These are phyloP conservation scores for Cryptotermes secundus DNA, from an alignment of 1,140 invertebrate species.

Conservation along the genomic window DNA sequence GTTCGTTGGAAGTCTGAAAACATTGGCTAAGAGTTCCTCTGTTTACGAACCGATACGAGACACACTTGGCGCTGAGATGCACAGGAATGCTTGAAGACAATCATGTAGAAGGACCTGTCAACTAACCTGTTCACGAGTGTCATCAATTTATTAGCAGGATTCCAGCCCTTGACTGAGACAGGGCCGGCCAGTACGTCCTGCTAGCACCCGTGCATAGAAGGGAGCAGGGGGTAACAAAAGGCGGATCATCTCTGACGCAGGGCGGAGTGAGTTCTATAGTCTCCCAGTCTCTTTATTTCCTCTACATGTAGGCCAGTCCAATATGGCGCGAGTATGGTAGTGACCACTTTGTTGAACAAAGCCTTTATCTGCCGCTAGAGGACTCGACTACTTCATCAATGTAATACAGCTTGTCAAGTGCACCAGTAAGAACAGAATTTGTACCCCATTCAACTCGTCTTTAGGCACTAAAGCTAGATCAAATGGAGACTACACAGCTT, in stretches of 20 bases:
- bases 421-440: neutral
- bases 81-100: neutral
- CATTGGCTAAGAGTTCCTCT: neutral
- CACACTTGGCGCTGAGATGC: too few relatives aligned
- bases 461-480: too few relatives aligned
- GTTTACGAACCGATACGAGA: neutral
- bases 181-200: neutral
- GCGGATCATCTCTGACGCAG: neutral
- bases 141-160: neutral
- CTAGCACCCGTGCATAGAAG: neutral
- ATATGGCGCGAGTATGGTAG: neutral
- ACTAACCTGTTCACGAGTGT: neutral
- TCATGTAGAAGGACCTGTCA: neutral
- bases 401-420: neutral
- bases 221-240: neutral
- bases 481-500: too few relatives aligned
- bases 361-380: neutral
- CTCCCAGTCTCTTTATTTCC: neutral
- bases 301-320: neutral
- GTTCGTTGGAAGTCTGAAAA: too few relatives aligned
- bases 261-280: too few relatives aligned
- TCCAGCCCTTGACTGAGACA: neutral
- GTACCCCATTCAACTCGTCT: neutral
- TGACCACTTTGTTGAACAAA: neutral
- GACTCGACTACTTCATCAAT: neutral